Base-by-base conservation (phyloP, 2,888 invertebrate species). In the Ecdyonurus torrentis region DNA sequence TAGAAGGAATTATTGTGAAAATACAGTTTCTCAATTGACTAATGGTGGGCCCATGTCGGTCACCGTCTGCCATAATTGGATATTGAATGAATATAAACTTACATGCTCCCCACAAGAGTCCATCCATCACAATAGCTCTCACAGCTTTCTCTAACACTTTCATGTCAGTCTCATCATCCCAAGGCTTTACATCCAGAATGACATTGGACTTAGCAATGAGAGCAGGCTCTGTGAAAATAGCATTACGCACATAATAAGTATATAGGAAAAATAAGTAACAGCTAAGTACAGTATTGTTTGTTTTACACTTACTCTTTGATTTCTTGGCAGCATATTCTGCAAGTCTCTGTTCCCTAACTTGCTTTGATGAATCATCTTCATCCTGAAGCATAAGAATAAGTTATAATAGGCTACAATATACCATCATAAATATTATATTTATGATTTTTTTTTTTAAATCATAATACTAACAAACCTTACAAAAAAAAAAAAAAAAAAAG, bases 141-240 rank as follows among this genome's bases (percentile, higher is more conserved):
- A 96, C 93, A 68, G 79, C 77, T 25, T 78, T 74, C 77, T 98
- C 96, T 83, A 97, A 81, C 64, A 78, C 82, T 68, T 81, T 83
- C 87, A 97, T 90, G 70, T 97, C 90, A 52, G 96, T 96, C 75
- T 94, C 93, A 77, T 94, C 93, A 74, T 90, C 90, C 83, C 83
- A 83, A 20, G 95, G 94, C 74, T 98, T 98, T 1, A 96, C 86
- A 77, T 97, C 96, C 67, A 97, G 79, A 68, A 98, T 86, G 61
- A 98, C 87, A 72, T 86, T 93, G 2, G 95, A 96, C 76, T 98
- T 98, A 63, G 97, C 96, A 74, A 97, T 89, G 53, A 94, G 76
- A 2, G 77, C 83, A 24, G 92, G 89, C 77, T 97, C 87, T 87
- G 72, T 25, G 74, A 72, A 64, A 72, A 73, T 63, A 58, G 10